These are phyloP conservation scores for Glaucopsyche alexis DNA, from an alignment of 2,888 invertebrate species.

Conservation along the genomic window DNA sequence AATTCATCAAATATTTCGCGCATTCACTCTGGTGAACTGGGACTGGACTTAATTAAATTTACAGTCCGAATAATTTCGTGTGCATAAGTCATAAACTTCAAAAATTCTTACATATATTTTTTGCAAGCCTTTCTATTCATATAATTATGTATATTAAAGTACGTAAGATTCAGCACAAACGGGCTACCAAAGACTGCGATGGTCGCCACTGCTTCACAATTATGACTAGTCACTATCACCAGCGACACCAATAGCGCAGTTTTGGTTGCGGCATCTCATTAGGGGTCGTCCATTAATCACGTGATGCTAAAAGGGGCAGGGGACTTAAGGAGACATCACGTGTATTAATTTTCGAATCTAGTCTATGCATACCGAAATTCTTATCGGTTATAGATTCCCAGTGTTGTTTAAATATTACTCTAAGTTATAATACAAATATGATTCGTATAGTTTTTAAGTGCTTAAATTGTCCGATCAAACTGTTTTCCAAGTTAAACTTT, in stretches of 20 bases:
- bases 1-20: slow-evolving; percentile 14
- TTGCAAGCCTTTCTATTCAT: neutral
- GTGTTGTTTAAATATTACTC: too few species aligned
- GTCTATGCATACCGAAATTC: too few species aligned
- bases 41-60: slow-evolving; percentile 5
- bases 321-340: too few species aligned
- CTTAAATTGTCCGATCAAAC: too few species aligned
- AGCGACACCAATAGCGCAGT: neutral
- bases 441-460: too few species aligned
- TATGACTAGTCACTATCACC: neutral
- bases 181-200: neutral
- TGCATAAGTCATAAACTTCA: neutral
- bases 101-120: neutral
- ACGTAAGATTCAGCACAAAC: neutral
- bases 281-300: too few species aligned
- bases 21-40: neutral
- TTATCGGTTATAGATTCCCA: too few species aligned
- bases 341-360: too few species aligned
- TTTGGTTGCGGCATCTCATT: neutral
- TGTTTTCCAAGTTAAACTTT: too few species aligned
- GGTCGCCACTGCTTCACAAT: neutral
- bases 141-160: neutral
- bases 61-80: slow-evolving; percentile 1
- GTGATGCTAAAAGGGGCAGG: too few species aligned
- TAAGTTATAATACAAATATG: too few species aligned